These are phyloP conservation scores for Amblyornis subalaris DNA, from an alignment of 2,113 vertebrate genomes.

Conservation along the genomic window DNA sequence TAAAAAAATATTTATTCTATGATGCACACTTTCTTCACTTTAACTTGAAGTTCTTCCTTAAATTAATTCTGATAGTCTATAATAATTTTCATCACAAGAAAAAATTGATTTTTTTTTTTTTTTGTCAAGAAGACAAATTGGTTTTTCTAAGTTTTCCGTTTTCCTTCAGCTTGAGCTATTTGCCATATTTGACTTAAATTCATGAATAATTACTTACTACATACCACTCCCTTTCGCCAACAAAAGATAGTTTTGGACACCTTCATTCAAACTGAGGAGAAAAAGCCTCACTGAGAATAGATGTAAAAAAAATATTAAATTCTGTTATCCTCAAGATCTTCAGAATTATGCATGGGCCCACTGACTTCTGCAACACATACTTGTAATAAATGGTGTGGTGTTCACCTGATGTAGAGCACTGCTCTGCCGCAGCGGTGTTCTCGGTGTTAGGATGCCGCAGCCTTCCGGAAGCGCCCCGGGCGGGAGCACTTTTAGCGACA, in stretches of 20 bases:
- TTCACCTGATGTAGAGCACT: not conserved
- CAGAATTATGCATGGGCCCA: not conserved
- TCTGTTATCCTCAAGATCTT: not conserved
- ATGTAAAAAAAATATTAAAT: not conserved
- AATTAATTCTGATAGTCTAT: not conserved
- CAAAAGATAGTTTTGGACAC: not conserved
- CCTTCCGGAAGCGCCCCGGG: too few species aligned
- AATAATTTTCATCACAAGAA: not conserved
- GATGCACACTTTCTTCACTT: not conserved
- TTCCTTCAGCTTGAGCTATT: not conserved
- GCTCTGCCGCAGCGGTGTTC: too few species aligned
- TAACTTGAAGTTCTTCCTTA: not conserved
- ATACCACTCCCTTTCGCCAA: not conserved
- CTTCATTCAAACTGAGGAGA: not conserved
- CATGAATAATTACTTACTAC: not conserved
- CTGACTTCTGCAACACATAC: not conserved
- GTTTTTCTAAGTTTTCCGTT: not conserved
- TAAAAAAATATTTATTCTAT: not conserved
- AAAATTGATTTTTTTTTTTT: not conserved
- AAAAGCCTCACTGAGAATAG: not conserved
- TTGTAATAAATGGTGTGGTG: not conserved
- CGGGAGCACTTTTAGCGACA: too few species aligned
- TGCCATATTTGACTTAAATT: not conserved
- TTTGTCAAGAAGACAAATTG: not conserved
- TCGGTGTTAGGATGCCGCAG: too few species aligned